These are phyloP conservation scores for Gonocerus acuteangulatus DNA, from an alignment of 2,888 invertebrate genomes.

Conservation along the genomic window DNA sequence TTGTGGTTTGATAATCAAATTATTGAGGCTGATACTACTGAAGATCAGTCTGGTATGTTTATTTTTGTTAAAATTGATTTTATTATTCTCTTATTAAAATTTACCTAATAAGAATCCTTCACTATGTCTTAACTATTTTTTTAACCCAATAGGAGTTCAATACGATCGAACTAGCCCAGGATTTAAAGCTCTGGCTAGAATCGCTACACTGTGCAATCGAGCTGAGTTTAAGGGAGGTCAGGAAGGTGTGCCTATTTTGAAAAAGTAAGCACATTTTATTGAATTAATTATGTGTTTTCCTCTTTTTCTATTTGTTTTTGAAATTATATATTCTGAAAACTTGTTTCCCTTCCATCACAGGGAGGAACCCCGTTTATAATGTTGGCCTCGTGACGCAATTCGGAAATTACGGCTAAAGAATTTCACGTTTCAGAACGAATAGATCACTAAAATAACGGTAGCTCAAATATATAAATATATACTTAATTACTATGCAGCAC, in stretches of 20 bases:
- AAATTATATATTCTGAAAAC: no score
- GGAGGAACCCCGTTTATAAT: no score
- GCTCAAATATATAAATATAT: no score
- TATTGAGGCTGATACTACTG: constrained; percentile 97
- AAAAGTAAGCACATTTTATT: constrained; percentile 51
- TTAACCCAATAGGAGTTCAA: constrained; percentile 64
- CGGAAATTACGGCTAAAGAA: no score
- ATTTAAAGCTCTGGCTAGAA: constrained; percentile 83
- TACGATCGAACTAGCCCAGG: constrained; percentile 79
- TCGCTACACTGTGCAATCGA: constrained; percentile 93
- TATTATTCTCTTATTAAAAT: background rate
- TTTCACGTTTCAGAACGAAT: no score
- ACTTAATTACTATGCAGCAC: no score
- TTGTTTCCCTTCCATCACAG: no score
- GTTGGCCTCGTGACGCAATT: no score
- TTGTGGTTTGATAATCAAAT: constrained; percentile 99
- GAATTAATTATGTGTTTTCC: background rate
- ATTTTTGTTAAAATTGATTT: no score
- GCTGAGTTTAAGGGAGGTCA: constrained; percentile 97
- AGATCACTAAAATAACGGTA: no score
- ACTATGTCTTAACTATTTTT: no score
- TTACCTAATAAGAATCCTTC: no score
- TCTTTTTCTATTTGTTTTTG: background rate
- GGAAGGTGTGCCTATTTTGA: constrained; percentile 83
- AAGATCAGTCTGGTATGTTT: constrained; percentile 75